Percentiles rank a stretch among this genome's conserved stretches.
These are phyloP conservation scores for Dynastes hyllus DNA, from an alignment of 2,888 invertebrate genomes.

Conservation along the genomic window DNA sequence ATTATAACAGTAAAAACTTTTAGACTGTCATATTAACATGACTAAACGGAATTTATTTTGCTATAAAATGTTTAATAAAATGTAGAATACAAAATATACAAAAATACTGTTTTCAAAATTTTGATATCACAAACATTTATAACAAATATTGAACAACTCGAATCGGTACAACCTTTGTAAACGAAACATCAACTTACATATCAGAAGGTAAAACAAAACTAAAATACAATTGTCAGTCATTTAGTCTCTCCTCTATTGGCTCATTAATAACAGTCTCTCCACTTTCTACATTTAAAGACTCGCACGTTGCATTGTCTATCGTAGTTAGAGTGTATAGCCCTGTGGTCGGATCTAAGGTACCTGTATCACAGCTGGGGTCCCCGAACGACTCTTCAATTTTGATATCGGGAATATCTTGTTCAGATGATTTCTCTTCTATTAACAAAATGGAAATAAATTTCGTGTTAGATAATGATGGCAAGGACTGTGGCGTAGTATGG, in stretches of 20 bases:
- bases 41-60: constrained; percentile 33
- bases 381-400: constrained; percentile 29
- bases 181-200: constrained; percentile 30
- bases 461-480: too few species aligned
- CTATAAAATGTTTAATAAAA: constrained; percentile 41
- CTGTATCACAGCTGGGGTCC: constrained; percentile 54
- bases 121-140: constrained; percentile 30
- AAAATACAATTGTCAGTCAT: constrained; percentile 53
- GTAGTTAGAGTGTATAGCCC: constrained; percentile 57
- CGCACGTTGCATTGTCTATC: constrained; percentile 14
- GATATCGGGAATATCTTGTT: constrained; percentile 1
- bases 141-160: constrained; percentile 40
- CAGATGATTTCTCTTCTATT: constrained; percentile 29
- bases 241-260: constrained; percentile 48
- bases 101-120: constrained; percentile 35
- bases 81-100: constrained; percentile 46
- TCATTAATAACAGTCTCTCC: constrained; percentile 13
- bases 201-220: constrained; percentile 50
- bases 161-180: constrained; percentile 29
- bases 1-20: constrained; percentile 42
- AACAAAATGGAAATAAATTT: constrained; percentile 10
- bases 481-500: too few species aligned
- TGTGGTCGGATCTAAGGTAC: constrained; percentile 61
- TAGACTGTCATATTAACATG: constrained; percentile 33
- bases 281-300: constrained; percentile 16